Evolutionary conservation across 92 coral and sea anemone species (phyloP).

Genomic region (Galaxea fascicularis): DNA sequence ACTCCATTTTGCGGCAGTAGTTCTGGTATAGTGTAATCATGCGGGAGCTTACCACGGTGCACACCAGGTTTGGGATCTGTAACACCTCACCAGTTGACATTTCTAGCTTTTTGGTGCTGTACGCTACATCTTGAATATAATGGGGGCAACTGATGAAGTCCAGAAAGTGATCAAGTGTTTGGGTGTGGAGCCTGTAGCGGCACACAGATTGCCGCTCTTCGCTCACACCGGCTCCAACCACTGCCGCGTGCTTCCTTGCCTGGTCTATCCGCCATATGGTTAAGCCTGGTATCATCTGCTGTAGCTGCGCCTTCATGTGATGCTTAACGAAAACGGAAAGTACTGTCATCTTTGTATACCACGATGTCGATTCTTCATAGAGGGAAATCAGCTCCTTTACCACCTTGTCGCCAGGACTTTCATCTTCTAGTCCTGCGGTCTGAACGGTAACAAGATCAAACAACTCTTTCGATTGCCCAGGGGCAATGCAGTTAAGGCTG

Average conservation of each 20-base stretch:
- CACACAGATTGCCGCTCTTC: conserved; percentile 11
- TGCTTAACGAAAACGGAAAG: conserved; percentile 21
- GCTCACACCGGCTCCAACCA: conserved; percentile 41
- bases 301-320: conserved; percentile 33
- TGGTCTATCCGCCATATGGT: conserved; percentile 63
- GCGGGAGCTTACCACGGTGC: conserved; percentile 42
- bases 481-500: conserved; percentile 55
- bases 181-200: conserved; percentile 33
- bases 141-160: conserved; percentile 57
- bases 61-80: conserved; percentile 51
- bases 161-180: conserved; percentile 63
- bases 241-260: conserved; percentile 57
- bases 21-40: conserved; percentile 45
- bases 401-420: too few species aligned
- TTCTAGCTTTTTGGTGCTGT: conserved; percentile 41
- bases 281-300: conserved; percentile 63
- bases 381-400: too few species aligned
- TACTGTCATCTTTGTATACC: conserved; percentile 14
- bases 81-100: conserved; percentile 43
- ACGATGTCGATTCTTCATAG: conserved; percentile 40
- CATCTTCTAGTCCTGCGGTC: too few species aligned
- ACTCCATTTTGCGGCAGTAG: conserved; percentile 46
- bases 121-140: conserved; percentile 59
- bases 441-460: too few species aligned
- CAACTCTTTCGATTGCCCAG: conserved; percentile 46